Percentiles rank a stretch among this genome's conserved stretches.
Conservation (phyloP, 2,888 invertebrate genomes). For the Eupithecia subfuscata region DNA sequence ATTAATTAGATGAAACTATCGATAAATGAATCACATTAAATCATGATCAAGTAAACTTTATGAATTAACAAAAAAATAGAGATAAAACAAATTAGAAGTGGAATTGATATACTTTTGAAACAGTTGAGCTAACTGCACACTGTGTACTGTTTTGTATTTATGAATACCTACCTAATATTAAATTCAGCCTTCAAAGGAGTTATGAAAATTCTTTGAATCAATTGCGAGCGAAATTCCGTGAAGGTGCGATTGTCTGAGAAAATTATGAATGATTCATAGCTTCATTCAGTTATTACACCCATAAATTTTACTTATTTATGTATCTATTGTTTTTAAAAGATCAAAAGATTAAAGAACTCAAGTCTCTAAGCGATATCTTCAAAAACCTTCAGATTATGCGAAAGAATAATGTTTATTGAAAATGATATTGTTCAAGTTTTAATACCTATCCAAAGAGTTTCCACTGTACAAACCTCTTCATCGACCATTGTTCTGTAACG, state of each 20-base stretch:
- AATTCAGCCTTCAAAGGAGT: not conserved
- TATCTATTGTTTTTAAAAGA: not conserved
- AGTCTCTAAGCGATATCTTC: not conserved
- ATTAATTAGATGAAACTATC: no score
- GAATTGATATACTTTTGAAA: no score
- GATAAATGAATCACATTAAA: no score
- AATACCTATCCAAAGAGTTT: not conserved
- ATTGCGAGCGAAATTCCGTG: not conserved
- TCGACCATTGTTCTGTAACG: not conserved
- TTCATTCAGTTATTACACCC: not conserved
- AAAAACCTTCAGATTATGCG: not conserved
- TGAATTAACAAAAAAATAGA: no score
- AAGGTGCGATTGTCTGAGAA: constrained; percentile 4
- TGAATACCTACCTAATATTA: not conserved
- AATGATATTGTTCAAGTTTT: not conserved
- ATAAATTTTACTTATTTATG: not conserved
- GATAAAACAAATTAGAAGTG: no score
- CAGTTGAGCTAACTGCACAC: no score
- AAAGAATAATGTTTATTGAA: constrained; percentile 4
- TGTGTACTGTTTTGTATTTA: not conserved
- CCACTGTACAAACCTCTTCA: not conserved
- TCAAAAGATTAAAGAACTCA: not conserved
- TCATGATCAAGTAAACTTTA: no score
- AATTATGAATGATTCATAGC: not conserved
- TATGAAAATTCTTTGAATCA: constrained; percentile 1